Evolutionary conservation across 37 sponge, comb jelly and placozoan species (phyloP), one percentile per base, ranked within the genome.

Genomic region (Spongilla lacustris): DNA sequence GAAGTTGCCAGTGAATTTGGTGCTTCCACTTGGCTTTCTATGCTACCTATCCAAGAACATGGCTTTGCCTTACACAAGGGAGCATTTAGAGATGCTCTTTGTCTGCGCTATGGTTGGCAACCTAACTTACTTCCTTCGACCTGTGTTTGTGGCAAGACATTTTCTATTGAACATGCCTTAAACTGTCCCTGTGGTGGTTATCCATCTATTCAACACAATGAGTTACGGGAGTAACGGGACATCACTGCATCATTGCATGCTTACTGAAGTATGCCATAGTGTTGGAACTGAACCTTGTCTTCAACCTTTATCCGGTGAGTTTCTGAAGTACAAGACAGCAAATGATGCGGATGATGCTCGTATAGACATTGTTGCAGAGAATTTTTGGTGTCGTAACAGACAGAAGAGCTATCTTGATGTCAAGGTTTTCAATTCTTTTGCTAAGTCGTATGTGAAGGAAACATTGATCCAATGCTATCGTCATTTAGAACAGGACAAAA

Each of bases 131-230:
- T 78, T 34, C 86, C 79, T 30, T 36, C 68, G 8, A n/a, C 28
- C 31, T 85, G 86, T 35, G 71, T 67, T n/a, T 85, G 86, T 77
- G 79, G 86, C 25, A 22, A 26, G 32, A 35, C 26, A 24, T 73
- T 83, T 37, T 30, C 66, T 26, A 66, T 74, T 29, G 50, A 73
- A 37, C 86, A 85, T 78, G 86, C 86, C 48, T 70, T 85, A 32
- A 50, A 32, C 34, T 86, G 80, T 74, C 48, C 50, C n/a, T 26
- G 25, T 23, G 87, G 87, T 48, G 74, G 87, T n/a, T 80, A 69
- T 34, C 87, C 87, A 25, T 86, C 87, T 19, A 78, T 86, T 28
- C 46, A 74, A n/a, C 81, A 86, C 81, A 86, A 80, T 48, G 87
- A 79, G 27, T 79, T 86, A 50, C 37, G 87, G 50, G 87, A 79